phyloP scores from a whole-genome alignment of 2,113 vertebrate species.

The Pelecanus crispus region DNA sequence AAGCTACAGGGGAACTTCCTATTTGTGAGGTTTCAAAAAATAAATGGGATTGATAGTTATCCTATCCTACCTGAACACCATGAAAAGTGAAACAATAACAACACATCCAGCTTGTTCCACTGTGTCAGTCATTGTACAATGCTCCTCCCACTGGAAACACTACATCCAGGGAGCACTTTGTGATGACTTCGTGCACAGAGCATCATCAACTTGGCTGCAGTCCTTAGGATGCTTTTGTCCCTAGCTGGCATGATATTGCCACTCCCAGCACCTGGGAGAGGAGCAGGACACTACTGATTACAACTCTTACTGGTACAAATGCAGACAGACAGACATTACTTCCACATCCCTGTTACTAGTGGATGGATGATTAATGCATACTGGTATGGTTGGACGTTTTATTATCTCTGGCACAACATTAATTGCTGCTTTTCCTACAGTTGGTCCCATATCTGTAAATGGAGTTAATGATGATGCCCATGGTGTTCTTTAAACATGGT shows the following conservation, averaged over 20 bases:
- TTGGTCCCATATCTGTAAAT: neutral
- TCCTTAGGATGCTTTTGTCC: neutral
- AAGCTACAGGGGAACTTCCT: neutral
- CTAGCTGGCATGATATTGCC: neutral
- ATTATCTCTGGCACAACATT: neutral
- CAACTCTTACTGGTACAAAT: neutral
- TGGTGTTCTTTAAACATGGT: neutral
- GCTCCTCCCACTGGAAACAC: neutral
- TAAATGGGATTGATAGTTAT: neutral
- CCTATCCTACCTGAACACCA: neutral
- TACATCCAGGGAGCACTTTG: neutral
- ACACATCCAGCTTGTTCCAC: neutral
- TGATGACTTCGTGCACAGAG: neutral
- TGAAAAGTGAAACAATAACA: neutral
- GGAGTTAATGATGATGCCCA: neutral
- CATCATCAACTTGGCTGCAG: neutral
- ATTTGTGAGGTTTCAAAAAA: neutral
- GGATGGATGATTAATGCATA: neutral
- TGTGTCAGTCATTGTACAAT: neutral
- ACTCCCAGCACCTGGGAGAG: neutral
- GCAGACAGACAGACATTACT: neutral
- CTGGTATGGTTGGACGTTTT: neutral
- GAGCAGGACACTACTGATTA: neutral
- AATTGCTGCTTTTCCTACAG: neutral
- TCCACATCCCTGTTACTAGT: neutral